These are phyloP conservation scores for Caranx ignobilis DNA, from an alignment of 2,113 vertebrate species.

Conservation along the genomic window DNA sequence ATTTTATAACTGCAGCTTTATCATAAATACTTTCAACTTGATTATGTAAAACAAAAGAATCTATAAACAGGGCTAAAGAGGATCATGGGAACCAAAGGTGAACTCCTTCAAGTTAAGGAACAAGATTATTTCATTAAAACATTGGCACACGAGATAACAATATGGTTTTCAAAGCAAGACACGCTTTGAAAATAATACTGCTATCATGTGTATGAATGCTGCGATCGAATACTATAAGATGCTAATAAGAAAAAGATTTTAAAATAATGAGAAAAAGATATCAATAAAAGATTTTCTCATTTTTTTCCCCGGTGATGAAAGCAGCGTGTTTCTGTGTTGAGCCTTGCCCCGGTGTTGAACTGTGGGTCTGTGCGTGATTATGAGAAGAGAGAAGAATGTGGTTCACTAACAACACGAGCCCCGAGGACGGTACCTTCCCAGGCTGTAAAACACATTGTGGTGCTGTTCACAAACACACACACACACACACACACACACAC, in stretches of 20 bases:
- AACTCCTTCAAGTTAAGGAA: conserved; percentile 1
- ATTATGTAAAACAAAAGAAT: conserved; percentile 3
- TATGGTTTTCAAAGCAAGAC: conserved; percentile 42
- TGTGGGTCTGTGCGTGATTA: conserved; percentile 72
- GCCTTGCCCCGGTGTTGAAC: conserved; percentile 65
- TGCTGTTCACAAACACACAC: conserved; percentile 36
- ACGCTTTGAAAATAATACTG: conserved; percentile 35
- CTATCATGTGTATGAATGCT: conserved; percentile 27
- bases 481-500: conserved; percentile 22
- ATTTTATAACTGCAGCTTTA: conserved; percentile 33
- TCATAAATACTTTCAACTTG: conserved; percentile 32
- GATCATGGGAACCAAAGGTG: conserved; percentile 45
- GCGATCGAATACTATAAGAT: conserved; percentile 20
- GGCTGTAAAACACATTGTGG: conserved; percentile 73
- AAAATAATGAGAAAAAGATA: conserved; percentile 53
- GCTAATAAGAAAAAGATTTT: conserved; percentile 61
- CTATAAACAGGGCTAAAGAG: conserved; percentile 20
- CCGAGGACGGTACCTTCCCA: conserved; percentile 61
- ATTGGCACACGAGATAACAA: conserved; percentile 36
- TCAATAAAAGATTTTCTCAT: conserved; percentile 29
- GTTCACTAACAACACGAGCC: conserved; percentile 64
- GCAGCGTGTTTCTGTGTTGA: conserved; percentile 35
- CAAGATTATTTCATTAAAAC: conserved; percentile 35
- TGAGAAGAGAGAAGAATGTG: conserved; percentile 64
- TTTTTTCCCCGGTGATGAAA: conserved; percentile 43